Conservation (phyloP, 2,113 vertebrate species). For the Pseudolaguvia tuberculata region DNA sequence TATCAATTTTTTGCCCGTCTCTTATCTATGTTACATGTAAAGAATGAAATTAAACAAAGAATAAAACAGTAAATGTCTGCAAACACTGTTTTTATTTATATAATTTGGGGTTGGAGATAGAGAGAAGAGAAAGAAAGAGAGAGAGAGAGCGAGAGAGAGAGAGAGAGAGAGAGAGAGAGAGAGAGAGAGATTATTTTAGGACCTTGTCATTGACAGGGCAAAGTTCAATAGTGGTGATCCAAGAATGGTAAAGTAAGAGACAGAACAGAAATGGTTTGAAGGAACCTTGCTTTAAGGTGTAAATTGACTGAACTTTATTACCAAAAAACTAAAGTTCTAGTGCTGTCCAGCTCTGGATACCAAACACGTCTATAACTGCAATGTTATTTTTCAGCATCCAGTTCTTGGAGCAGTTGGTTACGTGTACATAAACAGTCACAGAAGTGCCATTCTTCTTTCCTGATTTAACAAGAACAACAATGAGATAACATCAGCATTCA, state of each 20-base stretch:
- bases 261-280: not conserved
- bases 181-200: not conserved
- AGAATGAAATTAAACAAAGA: not conserved
- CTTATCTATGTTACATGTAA: not conserved
- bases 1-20: conserved; percentile 70
- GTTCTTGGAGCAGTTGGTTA: conserved; percentile 14
- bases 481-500: conserved; percentile 32
- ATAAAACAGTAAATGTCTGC: not conserved
- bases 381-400: conserved; percentile 2
- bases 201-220: not conserved
- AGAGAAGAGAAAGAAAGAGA: too few species aligned
- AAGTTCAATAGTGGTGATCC: not conserved
- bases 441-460: conserved; percentile 30
- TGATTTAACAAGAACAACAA: conserved; percentile 41
- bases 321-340: conserved; percentile 13
- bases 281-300: not conserved
- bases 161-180: too few species aligned
- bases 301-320: conserved; percentile 6
- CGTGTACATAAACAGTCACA: conserved; percentile 21
- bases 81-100: not conserved
- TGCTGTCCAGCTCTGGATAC: conserved; percentile 22
- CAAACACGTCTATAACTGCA: conserved; percentile 16
- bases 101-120: too few species aligned
- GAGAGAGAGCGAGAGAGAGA: too few species aligned
- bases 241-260: conserved; percentile 9